These are phyloP conservation scores for Rhyacophila brunnea DNA, from an alignment of 1,140 invertebrate species.

Conservation along the genomic window DNA sequence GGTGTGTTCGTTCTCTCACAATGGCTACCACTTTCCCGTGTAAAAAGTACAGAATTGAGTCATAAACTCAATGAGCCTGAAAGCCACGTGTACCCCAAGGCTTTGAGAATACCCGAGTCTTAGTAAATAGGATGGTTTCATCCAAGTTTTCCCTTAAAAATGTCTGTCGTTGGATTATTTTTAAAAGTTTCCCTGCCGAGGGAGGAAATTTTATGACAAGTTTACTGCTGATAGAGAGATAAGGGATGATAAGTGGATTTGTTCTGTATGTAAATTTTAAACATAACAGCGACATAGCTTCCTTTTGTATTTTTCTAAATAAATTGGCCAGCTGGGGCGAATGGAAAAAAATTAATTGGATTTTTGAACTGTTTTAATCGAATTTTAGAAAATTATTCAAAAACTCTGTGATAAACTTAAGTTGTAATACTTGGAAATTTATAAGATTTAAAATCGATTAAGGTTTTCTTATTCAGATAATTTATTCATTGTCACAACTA, in stretches of 20 bases:
- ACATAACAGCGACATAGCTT: slow-evolving; percentile 3
- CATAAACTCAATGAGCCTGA: slow-evolving; percentile 34
- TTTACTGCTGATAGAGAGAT: slow-evolving; percentile 37
- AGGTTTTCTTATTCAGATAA: too few species aligned
- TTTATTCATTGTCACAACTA: too few species aligned
- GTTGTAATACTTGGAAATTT: too few species aligned
- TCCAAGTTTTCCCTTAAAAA: slow-evolving; percentile 27
- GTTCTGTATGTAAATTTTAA: slow-evolving; percentile 36
- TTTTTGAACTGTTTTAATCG: too few species aligned
- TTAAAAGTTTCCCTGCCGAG: slow-evolving; percentile 28
- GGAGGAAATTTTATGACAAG: slow-evolving; percentile 34
- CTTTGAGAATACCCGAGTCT: slow-evolving; percentile 5
- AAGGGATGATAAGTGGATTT: slow-evolving; percentile 37
- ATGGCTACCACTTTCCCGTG: slow-evolving; percentile 4
- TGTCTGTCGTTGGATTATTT: slow-evolving; percentile 27
- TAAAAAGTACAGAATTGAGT: slow-evolving; percentile 20
- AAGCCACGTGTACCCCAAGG: slow-evolving; percentile 24
- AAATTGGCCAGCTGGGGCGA: neutral
- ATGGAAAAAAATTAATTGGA: too few species aligned
- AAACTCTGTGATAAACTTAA: too few species aligned
- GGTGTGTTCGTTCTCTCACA: slow-evolving; percentile 3
- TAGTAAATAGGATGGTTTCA: neutral
- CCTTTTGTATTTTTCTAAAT: neutral
- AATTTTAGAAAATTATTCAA: too few species aligned
- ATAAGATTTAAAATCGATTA: too few species aligned